Conservation (phyloP, 2,113 vertebrate species). For the Charina bottae region DNA sequence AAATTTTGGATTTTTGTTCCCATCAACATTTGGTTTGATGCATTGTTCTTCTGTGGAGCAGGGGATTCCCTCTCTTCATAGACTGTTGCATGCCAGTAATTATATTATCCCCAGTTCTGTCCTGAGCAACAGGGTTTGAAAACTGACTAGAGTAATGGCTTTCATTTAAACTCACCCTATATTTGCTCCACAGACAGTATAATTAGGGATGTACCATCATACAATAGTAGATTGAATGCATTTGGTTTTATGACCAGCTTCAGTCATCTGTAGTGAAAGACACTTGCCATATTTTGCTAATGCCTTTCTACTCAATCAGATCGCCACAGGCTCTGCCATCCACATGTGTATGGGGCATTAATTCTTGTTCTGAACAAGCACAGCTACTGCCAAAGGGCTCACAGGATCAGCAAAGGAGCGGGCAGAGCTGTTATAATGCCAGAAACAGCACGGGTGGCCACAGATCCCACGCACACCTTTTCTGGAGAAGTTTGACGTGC, state of each 20-base stretch:
- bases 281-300: background rate
- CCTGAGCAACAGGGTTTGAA: background rate
- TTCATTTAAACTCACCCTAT: background rate
- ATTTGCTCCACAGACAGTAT: background rate
- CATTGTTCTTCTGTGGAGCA: background rate
- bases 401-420: background rate
- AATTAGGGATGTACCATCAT: background rate
- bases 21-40: slow-evolving; percentile 10
- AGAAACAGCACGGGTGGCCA: background rate
- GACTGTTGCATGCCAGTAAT: background rate
- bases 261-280: background rate
- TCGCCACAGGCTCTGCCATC: background rate
- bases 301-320: background rate
- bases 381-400: background rate
- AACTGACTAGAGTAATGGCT: slow-evolving; percentile 3
- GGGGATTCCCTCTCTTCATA: too few species aligned
- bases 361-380: background rate
- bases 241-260: background rate
- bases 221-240: background rate
- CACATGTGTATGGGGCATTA: background rate
- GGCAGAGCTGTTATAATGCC: background rate
- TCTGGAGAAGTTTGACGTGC: background rate
- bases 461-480: background rate
- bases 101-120: background rate
- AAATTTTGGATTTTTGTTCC: background rate